phyloP scores from a whole-genome alignment of 2,113 vertebrate species.

The Aramus guarauna region DNA sequence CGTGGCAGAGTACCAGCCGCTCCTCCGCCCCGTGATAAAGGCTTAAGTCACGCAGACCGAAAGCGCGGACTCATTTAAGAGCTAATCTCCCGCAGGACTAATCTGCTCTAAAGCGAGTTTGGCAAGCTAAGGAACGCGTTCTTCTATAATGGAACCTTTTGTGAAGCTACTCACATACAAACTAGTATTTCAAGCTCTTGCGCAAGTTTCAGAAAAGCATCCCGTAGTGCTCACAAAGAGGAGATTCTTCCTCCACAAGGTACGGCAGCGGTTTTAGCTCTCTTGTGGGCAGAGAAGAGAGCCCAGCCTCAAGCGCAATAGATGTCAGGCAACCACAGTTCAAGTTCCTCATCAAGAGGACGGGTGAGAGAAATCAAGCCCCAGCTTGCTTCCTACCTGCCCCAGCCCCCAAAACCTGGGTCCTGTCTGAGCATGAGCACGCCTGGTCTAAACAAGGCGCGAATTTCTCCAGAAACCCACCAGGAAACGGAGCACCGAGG shows the following conservation, averaged over 20 bases:
- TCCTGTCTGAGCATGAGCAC: neutral
- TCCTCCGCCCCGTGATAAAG: neutral
- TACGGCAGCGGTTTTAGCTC: neutral
- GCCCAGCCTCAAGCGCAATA: neutral
- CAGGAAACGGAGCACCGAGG: neutral
- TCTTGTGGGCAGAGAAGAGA: neutral
- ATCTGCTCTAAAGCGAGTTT: constrained; percentile 3
- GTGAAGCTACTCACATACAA: neutral
- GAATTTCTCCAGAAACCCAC: neutral
- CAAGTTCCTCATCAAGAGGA: neutral
- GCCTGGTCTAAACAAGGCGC: neutral
- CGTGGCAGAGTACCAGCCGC: neutral
- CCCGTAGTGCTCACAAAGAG: neutral
- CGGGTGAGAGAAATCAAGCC: neutral
- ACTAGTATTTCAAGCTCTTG: constrained; percentile 24
- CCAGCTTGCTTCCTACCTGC: neutral
- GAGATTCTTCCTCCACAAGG: neutral
- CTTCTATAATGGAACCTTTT: constrained; percentile 24
- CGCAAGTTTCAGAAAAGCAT: neutral
- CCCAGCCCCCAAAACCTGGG: neutral
- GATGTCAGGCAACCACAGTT: neutral
- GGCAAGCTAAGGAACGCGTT: neutral
- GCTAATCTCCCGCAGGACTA: constrained; percentile 2
- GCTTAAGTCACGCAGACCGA: neutral
- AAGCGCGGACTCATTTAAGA: neutral